Evolutionary conservation across 2,797 vertebrate genomes (phyloP), one percentile per base, ranked within the genome.

Genomic region (Sebastes minor): DNA sequence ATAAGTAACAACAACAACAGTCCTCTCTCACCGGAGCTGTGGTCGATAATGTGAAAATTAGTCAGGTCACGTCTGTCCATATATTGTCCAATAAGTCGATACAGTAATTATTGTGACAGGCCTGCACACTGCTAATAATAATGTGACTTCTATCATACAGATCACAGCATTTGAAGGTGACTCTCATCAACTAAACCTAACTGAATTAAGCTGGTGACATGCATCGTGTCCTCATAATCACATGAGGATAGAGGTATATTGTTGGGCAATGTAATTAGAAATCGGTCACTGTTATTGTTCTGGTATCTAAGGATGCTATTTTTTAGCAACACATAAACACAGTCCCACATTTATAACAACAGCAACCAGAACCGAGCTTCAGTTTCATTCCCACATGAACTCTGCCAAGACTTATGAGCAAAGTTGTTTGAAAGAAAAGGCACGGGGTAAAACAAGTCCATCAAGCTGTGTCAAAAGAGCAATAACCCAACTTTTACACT

Each of bases 171-270:
- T 62, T 42, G 13, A 74, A 71, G 11, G 49, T 68, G 28, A 53
- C 20, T 28, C 23, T 60, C n/a, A 53, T 38, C 8, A 23, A 59
- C 10, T 23, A 20, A 78, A 30, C 11, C 22, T 7, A 60, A 52
- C 8, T 59, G 25, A 66, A 67, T 71, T 6, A 70, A 71, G 22
- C 49, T 76, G 82, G 20, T 80, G 68, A 53, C 16, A 64, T 59
- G 25, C 32, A 62, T 64, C 0, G 5, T 14, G n/a, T 52, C 20
- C 53, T 62, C 27, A 60, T 16, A 74, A 30, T 38, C 16, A 18
- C 23, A 18, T 52, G 7, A 71, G 25, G 9, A 42, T 62, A 3
- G 61, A 65, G 4, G 12, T 18, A 49, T 49, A 35, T 4, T 27
- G 9, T 14, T 71, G 42, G 18, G 27, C 42, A 77, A 59, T 4